phyloP scores from a whole-genome alignment of 2,888 invertebrate genomes.

The Lobophora halterata region DNA sequence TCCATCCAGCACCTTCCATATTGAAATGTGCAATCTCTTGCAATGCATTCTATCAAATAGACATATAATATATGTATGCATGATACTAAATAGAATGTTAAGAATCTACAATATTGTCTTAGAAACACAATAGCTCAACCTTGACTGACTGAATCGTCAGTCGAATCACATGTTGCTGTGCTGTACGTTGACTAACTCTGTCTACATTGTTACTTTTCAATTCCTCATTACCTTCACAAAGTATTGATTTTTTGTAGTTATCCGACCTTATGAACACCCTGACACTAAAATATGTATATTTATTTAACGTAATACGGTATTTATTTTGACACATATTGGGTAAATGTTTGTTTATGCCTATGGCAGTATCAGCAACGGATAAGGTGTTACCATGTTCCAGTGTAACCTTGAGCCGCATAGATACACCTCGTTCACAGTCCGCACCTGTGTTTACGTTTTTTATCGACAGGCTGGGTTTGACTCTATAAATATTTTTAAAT shows the following conservation, averaged over 20 bases:
- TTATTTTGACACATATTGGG: slow-evolving; percentile 34
- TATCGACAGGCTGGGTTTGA: slow-evolving; percentile 40
- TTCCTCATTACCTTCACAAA: slow-evolving; percentile 24
- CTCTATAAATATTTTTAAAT: slow-evolving; percentile 19
- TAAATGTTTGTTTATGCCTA: slow-evolving; percentile 34
- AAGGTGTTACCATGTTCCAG: slow-evolving; percentile 40
- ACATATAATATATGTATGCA: slow-evolving; percentile 8
- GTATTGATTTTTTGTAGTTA: slow-evolving; percentile 22
- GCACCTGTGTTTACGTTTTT: slow-evolving; percentile 62
- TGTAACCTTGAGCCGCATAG: slow-evolving; percentile 60
- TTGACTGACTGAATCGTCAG: slow-evolving; percentile 43
- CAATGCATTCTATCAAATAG: slow-evolving; percentile 12
- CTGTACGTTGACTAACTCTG: slow-evolving; percentile 37
- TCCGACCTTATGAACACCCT: slow-evolving; percentile 30
- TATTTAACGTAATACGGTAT: slow-evolving; percentile 25
- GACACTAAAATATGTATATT: slow-evolving; percentile 36
- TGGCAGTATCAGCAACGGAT: slow-evolving; percentile 41
- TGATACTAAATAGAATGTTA: slow-evolving; percentile 23
- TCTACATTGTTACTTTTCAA: slow-evolving; percentile 31
- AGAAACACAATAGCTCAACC: slow-evolving; percentile 43
- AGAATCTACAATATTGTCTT: slow-evolving; percentile 29
- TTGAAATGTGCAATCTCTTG: too few relatives aligned
- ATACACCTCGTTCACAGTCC: slow-evolving; percentile 41
- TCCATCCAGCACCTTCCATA: slow-evolving; percentile 4
- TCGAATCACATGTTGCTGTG: slow-evolving; percentile 39